A percentile compares a stretch with the other conserved stretches of the same genome.
These are phyloP conservation scores for Platysteira castanea DNA, from an alignment of 2,113 vertebrate genomes.

Conservation along the genomic window DNA sequence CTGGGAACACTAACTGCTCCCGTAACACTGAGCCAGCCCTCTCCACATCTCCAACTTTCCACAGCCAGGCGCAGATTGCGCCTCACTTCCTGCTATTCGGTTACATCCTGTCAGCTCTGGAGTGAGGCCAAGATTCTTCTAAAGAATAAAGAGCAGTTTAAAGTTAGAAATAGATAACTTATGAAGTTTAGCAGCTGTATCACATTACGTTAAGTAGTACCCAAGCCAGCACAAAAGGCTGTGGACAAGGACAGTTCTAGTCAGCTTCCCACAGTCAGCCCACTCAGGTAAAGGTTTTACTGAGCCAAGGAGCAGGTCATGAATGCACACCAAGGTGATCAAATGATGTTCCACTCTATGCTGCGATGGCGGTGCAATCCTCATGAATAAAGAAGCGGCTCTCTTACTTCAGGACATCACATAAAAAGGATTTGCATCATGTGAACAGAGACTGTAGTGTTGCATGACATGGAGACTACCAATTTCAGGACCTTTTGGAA, in stretches of 20 bases:
- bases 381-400: constrained; percentile 68
- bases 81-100: not conserved
- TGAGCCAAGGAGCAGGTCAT: constrained; percentile 44
- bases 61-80: not conserved
- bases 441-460: constrained; percentile 46
- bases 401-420: constrained; percentile 68
- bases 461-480: constrained; percentile 51
- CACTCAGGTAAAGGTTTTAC: constrained; percentile 24
- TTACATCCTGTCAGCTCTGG: not conserved
- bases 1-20: not conserved
- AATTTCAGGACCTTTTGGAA: constrained; percentile 67
- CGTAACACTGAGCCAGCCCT: not conserved
- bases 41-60: not conserved
- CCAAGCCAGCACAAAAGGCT: not conserved
- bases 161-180: constrained; percentile 20
- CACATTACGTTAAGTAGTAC: constrained; percentile 15
- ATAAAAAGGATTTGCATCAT: constrained; percentile 64
- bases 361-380: not conserved
- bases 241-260: not conserved
- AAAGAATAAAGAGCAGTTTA: not conserved
- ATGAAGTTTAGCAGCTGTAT: constrained; percentile 33
- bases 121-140: not conserved
- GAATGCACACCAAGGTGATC: constrained; percentile 48
- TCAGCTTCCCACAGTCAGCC: constrained; percentile 15
- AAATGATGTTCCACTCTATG: constrained; percentile 48